phyloP scores from a whole-genome alignment of 1,140 invertebrate genomes.

The Drosophila albomicans region DNA sequence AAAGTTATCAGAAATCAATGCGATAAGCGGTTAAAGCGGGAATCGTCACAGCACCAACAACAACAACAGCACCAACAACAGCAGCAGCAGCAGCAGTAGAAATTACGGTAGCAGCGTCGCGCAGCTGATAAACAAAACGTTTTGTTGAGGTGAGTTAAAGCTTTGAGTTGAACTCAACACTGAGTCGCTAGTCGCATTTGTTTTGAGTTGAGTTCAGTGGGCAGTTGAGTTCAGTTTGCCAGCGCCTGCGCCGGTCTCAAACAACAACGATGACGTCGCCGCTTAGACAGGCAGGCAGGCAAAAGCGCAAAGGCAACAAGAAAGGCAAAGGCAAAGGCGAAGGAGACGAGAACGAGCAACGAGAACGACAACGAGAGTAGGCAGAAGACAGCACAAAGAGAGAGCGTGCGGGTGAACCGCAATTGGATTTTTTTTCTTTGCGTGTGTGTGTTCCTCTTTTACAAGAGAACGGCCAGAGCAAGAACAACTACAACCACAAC shows the following conservation, averaged over 20 bases:
- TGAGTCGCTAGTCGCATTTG: constrained; percentile 7
- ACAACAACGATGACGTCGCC: constrained; percentile 35
- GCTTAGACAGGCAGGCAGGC: constrained; percentile 23
- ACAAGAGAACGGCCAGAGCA: constrained; percentile 31
- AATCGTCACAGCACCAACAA: constrained; percentile 21
- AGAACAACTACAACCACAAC: constrained; percentile 46
- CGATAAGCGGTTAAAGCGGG: constrained; percentile 48
- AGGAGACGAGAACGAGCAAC: neutral
- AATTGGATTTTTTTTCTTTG: constrained; percentile 2
- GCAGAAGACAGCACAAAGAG: neutral
- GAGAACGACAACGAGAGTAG: no score
- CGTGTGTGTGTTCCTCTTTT: neutral
- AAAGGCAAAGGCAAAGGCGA: constrained; percentile 15
- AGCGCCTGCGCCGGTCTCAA: constrained; percentile 31
- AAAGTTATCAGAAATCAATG: constrained; percentile 58
- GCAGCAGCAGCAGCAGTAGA: constrained; percentile 13
- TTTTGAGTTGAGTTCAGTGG: constrained; percentile 30
- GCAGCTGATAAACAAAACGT: constrained; percentile 46
- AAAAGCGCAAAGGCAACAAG: constrained; percentile 35
- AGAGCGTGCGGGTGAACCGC: constrained; percentile 21
- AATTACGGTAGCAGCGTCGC: constrained; percentile 36
- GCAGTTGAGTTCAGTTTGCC: constrained; percentile 27
- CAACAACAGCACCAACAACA: neutral
- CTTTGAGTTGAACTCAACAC: constrained; percentile 42
- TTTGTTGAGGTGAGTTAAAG: constrained; percentile 43